Base-by-base conservation (phyloP, 2,888 invertebrate genomes). In the Atethmia centrago region DNA sequence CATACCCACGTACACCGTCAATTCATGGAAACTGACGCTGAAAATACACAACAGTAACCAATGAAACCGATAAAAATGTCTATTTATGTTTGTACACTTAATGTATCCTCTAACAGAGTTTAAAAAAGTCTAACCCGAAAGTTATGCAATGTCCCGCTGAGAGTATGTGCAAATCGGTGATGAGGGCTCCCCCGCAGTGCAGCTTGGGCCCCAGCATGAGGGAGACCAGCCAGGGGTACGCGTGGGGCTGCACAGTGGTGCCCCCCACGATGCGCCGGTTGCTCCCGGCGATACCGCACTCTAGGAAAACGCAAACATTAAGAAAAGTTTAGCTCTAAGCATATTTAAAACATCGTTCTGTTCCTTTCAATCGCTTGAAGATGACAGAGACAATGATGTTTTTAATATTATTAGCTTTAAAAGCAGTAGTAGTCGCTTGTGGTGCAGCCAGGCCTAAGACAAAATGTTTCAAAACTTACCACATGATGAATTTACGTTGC, bases 81-180 rank as follows among this genome's bases (percentile, higher is more conserved):
- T n/a, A 19, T 56, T 42, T 47, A 12, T 45, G 2, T 28, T 42
- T 21, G 1, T 2, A 9, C 16, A n/a, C 14, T 10, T 9, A 36
- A 36, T 64, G 5, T 25, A 16, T 51, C 45, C 47, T 40, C 12
- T 7, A 40, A 55, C 12, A 25, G 47, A 63, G n/a, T 36, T 45
- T 21, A 21, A 61, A 66, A 49, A 25, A 31, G 53, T 19, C 88
- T 78, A 78, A 97, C 97, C 97, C 96, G 88, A 96, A 96, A 51
- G 96, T 95, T 10, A 97, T 94, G 82, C 97, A 97, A 90, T 97
- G 97, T 2, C 97, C 97, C 16, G 97, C 97, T 0, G 97, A 97
- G 2, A 97, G 91, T 36, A 97, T 88, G 77, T 97, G 97, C 58
- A 90, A 87, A 82, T 97, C 94, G 4, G 96, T 97, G 77, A 97